phyloP scores from a whole-genome alignment of 2,797 vertebrate species.

The Acipenser oxyrinchus region DNA sequence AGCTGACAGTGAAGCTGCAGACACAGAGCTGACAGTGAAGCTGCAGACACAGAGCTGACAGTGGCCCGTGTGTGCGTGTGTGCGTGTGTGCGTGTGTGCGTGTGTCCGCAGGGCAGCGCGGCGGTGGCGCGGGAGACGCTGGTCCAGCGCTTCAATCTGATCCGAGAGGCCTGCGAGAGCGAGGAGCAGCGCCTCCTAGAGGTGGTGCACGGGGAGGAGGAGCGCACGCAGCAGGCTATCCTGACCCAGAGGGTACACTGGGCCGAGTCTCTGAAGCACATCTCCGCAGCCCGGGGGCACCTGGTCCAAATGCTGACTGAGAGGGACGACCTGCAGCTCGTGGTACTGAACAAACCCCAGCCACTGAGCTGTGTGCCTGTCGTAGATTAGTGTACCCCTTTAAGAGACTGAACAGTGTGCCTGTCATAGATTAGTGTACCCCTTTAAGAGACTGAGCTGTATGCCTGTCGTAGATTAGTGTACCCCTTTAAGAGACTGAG shows the following conservation, averaged over 20 bases:
- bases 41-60: too few relatives aligned
- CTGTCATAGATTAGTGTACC: too few relatives aligned
- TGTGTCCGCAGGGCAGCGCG: conserved; percentile 52
- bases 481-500: background rate
- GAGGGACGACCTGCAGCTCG: conserved; percentile 64
- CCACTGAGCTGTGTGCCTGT: background rate
- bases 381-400: too few relatives aligned
- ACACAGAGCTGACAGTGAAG: too few relatives aligned
- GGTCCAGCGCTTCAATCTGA: conserved; percentile 67
- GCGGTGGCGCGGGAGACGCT: conserved; percentile 65
- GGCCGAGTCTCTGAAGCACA: conserved; percentile 64
- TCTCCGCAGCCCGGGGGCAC: conserved; percentile 63
- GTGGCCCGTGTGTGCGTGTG: background rate
- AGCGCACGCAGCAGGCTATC: conserved; percentile 81
- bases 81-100: background rate
- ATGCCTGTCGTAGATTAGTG: background rate
- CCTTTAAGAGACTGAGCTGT: too few relatives aligned
- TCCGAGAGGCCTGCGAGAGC: conserved; percentile 71
- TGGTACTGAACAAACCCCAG: conserved; percentile 56
- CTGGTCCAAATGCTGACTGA: conserved; percentile 77
- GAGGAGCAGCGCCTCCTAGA: conserved; percentile 87
- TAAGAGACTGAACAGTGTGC: too few relatives aligned
- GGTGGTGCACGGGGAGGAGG: conserved; percentile 76
- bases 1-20: too few relatives aligned
- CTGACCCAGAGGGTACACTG: conserved; percentile 84